These are phyloP conservation scores for Erpornis zantholeuca DNA, from an alignment of 2,113 vertebrate genomes.

Conservation along the genomic window DNA sequence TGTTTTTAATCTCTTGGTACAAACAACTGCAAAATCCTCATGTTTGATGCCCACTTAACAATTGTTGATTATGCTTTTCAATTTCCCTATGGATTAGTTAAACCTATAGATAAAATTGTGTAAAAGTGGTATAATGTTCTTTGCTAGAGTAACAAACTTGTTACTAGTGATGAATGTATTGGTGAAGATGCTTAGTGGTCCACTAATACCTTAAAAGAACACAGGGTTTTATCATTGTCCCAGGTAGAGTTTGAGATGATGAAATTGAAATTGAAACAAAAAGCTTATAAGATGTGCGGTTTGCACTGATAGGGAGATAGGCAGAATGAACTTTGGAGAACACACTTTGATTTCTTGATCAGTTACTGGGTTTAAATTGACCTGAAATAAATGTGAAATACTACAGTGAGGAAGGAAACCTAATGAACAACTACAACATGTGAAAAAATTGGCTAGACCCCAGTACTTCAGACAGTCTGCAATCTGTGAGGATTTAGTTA, in stretches of 20 bases:
- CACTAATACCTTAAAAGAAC: not conserved
- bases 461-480: not conserved
- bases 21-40: not conserved
- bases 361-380: not conserved
- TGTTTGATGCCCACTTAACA: not conserved
- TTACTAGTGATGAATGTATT: not conserved
- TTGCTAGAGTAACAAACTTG: not conserved
- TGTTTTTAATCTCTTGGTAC: not conserved
- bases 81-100: not conserved
- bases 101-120: not conserved
- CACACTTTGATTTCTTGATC: not conserved
- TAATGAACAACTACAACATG: not conserved
- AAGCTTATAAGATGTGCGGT: not conserved
- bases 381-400: not conserved
- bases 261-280: not conserved
- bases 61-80: not conserved
- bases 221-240: not conserved
- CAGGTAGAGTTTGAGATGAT: not conserved
- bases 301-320: not conserved
- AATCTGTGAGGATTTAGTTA: not conserved
- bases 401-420: not conserved
- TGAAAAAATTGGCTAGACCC: not conserved
- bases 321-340: not conserved
- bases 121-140: not conserved
- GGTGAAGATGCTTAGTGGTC: not conserved